A percentile compares a stretch with the other conserved stretches of the same genome.
phyloP scores from a whole-genome alignment of 2,888 invertebrate species.

The Chironomus tentans region DNA sequence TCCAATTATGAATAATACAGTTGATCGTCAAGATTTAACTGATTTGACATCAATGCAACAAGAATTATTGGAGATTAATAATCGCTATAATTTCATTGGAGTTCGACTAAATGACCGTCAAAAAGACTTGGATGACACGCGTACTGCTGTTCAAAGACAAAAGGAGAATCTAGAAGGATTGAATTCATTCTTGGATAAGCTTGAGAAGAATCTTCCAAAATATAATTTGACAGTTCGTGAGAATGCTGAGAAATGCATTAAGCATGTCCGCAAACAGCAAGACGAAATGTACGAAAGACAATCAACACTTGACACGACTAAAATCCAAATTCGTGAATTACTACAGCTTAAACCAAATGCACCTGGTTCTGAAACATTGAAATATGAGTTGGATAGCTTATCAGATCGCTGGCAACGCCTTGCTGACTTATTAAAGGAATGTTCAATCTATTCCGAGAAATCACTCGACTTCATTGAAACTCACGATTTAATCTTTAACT shows the following conservation, averaged over 20 bases:
- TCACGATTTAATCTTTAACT: constrained; percentile 70
- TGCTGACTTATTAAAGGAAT: constrained; percentile 68
- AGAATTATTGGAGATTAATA: constrained; percentile 88
- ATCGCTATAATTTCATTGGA: constrained; percentile 83
- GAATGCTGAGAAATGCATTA: constrained; percentile 81
- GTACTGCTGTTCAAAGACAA: constrained; percentile 80
- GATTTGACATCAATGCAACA: constrained; percentile 82
- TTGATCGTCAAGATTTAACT: constrained; percentile 50
- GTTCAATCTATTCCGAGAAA: constrained; percentile 54
- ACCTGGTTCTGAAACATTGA: constrained; percentile 72
- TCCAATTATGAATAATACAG: constrained; percentile 63
- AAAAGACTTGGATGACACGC: constrained; percentile 70
- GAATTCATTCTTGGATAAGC: constrained; percentile 76
- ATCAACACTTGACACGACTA: constrained; percentile 78
- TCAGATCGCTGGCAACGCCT: constrained; percentile 77
- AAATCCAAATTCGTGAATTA: constrained; percentile 79
- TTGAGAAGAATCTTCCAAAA: constrained; percentile 76
- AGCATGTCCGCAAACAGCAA: constrained; percentile 67
- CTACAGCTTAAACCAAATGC: constrained; percentile 76
- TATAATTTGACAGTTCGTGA: constrained; percentile 73
- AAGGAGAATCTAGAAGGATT: constrained; percentile 72
- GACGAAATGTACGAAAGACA: constrained; percentile 93
- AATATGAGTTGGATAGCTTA: constrained; percentile 74
- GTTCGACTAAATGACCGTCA: constrained; percentile 81
- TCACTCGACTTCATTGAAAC: constrained; percentile 88